A percentile compares a stretch with the other conserved stretches of the same genome.
Conservation (phyloP, 1,140 invertebrate species). For the Melanaphis sacchari region DNA sequence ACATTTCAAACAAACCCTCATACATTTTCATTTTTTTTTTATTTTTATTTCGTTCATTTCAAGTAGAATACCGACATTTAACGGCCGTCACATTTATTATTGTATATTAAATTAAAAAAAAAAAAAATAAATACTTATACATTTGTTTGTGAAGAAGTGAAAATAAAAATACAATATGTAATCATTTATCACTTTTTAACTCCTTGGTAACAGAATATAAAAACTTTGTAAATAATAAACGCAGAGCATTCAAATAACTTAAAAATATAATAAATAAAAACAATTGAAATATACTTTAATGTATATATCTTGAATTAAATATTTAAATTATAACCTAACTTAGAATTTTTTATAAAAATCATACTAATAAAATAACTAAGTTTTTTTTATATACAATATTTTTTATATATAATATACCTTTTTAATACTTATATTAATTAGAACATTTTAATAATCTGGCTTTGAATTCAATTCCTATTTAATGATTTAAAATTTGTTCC, state of each 20-base stretch:
- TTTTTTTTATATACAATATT: no score
- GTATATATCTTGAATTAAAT: neutral
- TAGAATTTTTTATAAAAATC: neutral
- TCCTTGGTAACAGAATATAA: neutral
- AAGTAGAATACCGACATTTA: conserved; percentile 41
- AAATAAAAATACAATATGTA: conserved; percentile 31
- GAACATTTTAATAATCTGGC: neutral
- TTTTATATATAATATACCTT: no score
- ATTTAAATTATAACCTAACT: neutral
- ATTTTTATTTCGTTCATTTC: neutral
- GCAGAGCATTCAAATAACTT: neutral
- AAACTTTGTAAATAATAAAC: conserved; percentile 6
- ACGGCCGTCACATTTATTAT: neutral
- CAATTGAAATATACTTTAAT: neutral
- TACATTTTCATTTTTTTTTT: conserved; percentile 52
- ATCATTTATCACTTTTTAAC: conserved; percentile 27
- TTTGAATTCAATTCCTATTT: neutral
- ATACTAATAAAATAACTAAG: neutral
- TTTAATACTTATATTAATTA: neutral
- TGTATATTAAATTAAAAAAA: conserved; percentile 36
- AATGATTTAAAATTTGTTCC: neutral
- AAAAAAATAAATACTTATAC: conserved; percentile 28
- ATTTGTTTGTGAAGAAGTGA: neutral
- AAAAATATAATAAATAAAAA: neutral
- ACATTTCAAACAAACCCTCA: conserved; percentile 52